Evolutionary conservation across 1,140 invertebrate species (phyloP), one percentile per base, ranked within the genome.

Genomic region (Drepana arcuata): DNA sequence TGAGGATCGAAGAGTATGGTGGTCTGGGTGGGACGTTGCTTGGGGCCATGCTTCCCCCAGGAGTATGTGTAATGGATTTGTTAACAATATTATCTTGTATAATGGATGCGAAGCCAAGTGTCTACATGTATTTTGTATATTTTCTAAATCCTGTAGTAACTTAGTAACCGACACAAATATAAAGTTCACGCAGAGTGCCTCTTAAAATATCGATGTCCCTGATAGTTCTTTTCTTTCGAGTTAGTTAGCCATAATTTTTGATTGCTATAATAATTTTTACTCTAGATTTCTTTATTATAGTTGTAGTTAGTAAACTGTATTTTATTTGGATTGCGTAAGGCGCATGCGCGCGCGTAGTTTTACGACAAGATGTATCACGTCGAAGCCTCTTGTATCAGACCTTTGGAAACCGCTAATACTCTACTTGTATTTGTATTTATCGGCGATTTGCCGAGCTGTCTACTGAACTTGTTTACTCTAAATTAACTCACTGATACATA

Each of bases 171-270:
- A 71, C 62, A 72, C 56, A 57, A 60, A 51, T 60, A 66, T 60
- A 67, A 77, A 81, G 75, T 69, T 79, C 77, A 79, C 73, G 63
- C 74, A 71, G 77, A 79, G 77, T 79, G 77, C 77, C 77, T 81
- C 72, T 68, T 73, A 67, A 59, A 57, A n/a, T n/a, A 62, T 64
- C 62, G 66, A 65, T 73, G 51, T 62, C 52, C 57, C 73, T 66
- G 45, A 66, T 62, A 43, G 62, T 60, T n/a, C n/a, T n/a, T n/a
- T n/a, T n/a, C n/a, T n/a, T 65, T 56, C 58, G 48, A 59, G 54
- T 69, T 72, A 72, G 52, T 72, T 73, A 77, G 74, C 70, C 72
- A 75, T 81, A 68, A 77, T 73, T 78, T 69, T 64, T 43, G 61
- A 60, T 58, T 66, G 62, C 49, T 68, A 51, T 68, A 61, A 41